phyloP scores from a whole-genome alignment of 2,888 invertebrate species.

The Chamaedrilus cognettii region DNA sequence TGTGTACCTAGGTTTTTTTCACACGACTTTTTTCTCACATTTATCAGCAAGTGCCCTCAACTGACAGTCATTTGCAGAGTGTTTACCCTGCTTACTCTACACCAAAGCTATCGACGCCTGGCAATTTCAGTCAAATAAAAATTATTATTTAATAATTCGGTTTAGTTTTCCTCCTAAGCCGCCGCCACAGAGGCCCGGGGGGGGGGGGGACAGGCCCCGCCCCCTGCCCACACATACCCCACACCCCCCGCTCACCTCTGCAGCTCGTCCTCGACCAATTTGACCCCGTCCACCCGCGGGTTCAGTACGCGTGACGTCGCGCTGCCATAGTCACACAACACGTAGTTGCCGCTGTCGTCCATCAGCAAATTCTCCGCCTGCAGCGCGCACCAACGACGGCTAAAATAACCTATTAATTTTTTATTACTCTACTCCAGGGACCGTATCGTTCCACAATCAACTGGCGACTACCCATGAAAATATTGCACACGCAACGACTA shows the following conservation, averaged over 20 bases:
- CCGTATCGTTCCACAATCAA: too few species aligned
- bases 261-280: conserved; percentile 78
- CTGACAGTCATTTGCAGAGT: too few species aligned
- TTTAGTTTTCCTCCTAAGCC: neutral
- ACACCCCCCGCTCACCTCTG: conserved; percentile 68
- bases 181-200: neutral
- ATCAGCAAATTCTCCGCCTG: conserved; percentile 86
- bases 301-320: conserved; percentile 74
- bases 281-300: conserved; percentile 52
- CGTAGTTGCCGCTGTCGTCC: conserved; percentile 70
- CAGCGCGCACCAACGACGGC: too few species aligned
- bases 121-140: too few species aligned
- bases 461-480: too few species aligned
- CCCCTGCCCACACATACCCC: neutral
- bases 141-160: too few species aligned
- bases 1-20: neutral
- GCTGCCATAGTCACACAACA: conserved; percentile 92
- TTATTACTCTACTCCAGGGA: too few species aligned
- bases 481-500: too few species aligned
- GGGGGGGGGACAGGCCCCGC: neutral
- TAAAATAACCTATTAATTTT: too few species aligned
- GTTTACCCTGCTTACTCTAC: too few species aligned
- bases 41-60: too few species aligned
- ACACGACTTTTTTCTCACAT: neutral
- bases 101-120: too few species aligned